These are phyloP conservation scores for Leucophenga varia DNA, from an alignment of 1,140 invertebrate genomes.

Conservation along the genomic window DNA sequence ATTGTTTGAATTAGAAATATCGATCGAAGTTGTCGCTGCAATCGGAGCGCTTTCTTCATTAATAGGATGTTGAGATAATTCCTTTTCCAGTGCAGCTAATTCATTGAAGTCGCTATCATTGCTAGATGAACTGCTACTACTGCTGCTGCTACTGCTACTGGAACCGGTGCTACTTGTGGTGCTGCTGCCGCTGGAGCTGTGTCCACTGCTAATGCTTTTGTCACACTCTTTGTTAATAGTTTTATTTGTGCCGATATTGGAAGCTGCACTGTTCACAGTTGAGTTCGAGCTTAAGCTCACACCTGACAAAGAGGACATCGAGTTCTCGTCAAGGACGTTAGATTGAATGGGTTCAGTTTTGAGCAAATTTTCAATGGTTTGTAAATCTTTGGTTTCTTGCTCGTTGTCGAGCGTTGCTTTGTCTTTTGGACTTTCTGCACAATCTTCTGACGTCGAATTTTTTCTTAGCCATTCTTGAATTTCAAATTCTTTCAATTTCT, in stretches of 20 bases:
- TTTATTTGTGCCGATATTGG: too few relatives aligned
- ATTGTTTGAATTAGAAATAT: conserved; percentile 20
- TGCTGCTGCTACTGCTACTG: conserved; percentile 10
- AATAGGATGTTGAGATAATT: conserved; percentile 31
- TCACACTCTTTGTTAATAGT: too few relatives aligned
- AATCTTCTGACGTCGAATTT: conserved; percentile 11
- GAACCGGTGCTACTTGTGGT: conserved; percentile 11
- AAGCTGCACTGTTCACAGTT: not conserved
- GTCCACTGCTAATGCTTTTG: too few relatives aligned
- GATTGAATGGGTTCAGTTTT: too few relatives aligned
- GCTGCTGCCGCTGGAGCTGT: too few relatives aligned
- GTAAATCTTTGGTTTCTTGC: too few relatives aligned
- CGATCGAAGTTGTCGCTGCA: not conserved
- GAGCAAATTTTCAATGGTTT: too few relatives aligned
- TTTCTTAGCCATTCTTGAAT: conserved; percentile 31
- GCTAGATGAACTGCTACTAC: conserved; percentile 8
- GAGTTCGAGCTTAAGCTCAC: conserved; percentile 15
- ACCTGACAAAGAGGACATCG: conserved; percentile 18
- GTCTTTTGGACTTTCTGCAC: too few relatives aligned
- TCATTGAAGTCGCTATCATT: conserved; percentile 42
- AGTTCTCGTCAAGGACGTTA: too few relatives aligned
- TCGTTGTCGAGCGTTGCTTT: too few relatives aligned
- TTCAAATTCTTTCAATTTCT: conserved; percentile 24
- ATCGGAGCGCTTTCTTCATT: not conserved
- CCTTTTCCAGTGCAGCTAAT: conserved; percentile 39